These are phyloP conservation scores for Chaenocephalus aceratus DNA, from an alignment of 2,113 vertebrate species.

Conservation along the genomic window DNA sequence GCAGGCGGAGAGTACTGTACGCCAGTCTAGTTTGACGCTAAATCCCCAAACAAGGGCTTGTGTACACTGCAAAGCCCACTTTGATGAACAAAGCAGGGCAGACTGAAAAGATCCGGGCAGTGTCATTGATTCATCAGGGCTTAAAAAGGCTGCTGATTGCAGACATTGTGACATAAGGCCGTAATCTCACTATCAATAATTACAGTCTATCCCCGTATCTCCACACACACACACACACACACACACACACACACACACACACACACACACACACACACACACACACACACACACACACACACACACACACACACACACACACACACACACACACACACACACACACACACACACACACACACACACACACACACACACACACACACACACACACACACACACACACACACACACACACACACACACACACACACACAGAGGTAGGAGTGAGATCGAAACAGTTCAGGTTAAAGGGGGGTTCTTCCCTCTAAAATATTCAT, in stretches of 20 bases:
- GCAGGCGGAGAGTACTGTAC: conserved; percentile 58
- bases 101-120: conserved; percentile 64
- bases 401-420: conserved; percentile 23
- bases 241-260: conserved; percentile 23
- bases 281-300: conserved; percentile 26
- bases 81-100: conserved; percentile 74
- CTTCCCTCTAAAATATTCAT: conserved; percentile 83
- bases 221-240: conserved; percentile 20
- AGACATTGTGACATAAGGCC: conserved; percentile 66
- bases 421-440: conserved; percentile 1
- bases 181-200: conserved; percentile 81
- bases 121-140: conserved; percentile 75
- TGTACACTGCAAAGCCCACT: conserved; percentile 75
- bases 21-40: conserved; percentile 62
- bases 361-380: conserved; percentile 26
- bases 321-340: conserved; percentile 1
- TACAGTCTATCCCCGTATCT: conserved; percentile 54
- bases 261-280: conserved; percentile 22
- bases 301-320: too few relatives aligned
- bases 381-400: conserved; percentile 18
- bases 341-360: conserved; percentile 18
- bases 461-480: conserved; percentile 72
- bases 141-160: conserved; percentile 73
- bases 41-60: conserved; percentile 74
- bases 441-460: conserved; percentile 55